A percentile compares a stretch with the other conserved stretches of the same genome.
Conservation (phyloP, 92 coral and sea anemone genomes). For the Parazoanthus darwini region DNA sequence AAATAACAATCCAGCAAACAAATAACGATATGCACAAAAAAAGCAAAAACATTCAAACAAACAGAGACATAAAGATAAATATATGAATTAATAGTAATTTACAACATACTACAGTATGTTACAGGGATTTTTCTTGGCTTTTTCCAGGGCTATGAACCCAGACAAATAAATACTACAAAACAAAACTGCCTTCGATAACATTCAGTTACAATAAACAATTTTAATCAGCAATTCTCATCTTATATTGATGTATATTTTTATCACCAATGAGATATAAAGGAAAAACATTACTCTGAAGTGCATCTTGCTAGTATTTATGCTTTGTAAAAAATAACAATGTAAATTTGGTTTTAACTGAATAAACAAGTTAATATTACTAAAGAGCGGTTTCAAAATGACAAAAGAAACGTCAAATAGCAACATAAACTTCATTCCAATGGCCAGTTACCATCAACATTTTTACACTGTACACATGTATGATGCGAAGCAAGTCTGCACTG, state of each 20-base stretch:
- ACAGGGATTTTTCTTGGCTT: constrained; percentile 25
- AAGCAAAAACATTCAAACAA: constrained; percentile 10
- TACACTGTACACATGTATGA: constrained; percentile 18
- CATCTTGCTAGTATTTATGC: constrained; percentile 28
- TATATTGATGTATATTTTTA: constrained; percentile 20
- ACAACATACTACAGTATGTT: constrained; percentile 13
- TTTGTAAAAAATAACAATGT: constrained; percentile 23
- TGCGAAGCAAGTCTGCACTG: constrained; percentile 29
- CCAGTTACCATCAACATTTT: constrained; percentile 25
- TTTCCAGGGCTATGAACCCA: constrained; percentile 23
- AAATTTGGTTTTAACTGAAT: constrained; percentile 26
- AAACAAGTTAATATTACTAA: constrained; percentile 25
- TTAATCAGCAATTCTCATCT: constrained; percentile 25
- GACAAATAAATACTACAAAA: constrained; percentile 24
- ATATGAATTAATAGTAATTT: constrained; percentile 15
- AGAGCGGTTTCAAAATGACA: constrained; percentile 27
- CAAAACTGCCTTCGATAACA: constrained; percentile 18
- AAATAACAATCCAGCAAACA: constrained; percentile 25
- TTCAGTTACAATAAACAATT: constrained; percentile 26
- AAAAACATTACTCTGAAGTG: constrained; percentile 28
- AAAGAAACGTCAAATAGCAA: constrained; percentile 28
- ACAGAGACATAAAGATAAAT: constrained; percentile 9
- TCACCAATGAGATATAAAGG: constrained; percentile 24
- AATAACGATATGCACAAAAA: neutral
- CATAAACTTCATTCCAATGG: constrained; percentile 28